Evolutionary conservation across 2,888 invertebrate genomes (phyloP).

Genomic region (Adineta ricciae): DNA sequence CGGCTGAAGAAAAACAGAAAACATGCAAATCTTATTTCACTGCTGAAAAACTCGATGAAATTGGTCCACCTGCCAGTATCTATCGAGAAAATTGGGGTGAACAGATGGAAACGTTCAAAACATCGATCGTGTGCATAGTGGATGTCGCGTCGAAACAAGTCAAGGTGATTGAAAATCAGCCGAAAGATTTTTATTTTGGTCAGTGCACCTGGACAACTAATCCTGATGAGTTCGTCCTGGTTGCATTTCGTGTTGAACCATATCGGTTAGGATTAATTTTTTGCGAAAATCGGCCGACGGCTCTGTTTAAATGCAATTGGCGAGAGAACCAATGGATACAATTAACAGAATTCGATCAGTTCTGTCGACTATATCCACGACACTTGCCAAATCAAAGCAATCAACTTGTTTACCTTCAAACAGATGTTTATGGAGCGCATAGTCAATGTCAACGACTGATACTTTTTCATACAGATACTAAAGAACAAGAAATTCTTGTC

Average conservation of each 20-base stretch:
- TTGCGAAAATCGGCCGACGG: background rate
- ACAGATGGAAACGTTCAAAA: background rate
- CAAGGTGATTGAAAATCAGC: background rate
- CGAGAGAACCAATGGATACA: background rate
- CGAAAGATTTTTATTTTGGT: background rate
- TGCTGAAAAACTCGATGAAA: background rate
- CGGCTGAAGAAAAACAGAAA: background rate
- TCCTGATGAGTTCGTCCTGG: background rate
- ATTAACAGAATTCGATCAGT: background rate
- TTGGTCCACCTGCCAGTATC: background rate
- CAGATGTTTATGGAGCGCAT: background rate
- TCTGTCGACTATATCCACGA: background rate
- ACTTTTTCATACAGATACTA: background rate
- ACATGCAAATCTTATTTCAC: background rate
- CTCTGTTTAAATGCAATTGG: background rate
- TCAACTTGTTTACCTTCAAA: background rate
- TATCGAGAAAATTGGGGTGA: conserved; percentile 5
- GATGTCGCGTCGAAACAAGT: background rate
- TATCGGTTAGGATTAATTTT: background rate
- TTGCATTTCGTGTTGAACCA: background rate
- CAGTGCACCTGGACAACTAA: background rate
- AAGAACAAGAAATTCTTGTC: background rate
- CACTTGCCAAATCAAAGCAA: background rate
- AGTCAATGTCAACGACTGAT: background rate
- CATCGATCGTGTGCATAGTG: background rate